Evolutionary conservation across 2,797 vertebrate species (phyloP).

Genomic region (Columba guinea): DNA sequence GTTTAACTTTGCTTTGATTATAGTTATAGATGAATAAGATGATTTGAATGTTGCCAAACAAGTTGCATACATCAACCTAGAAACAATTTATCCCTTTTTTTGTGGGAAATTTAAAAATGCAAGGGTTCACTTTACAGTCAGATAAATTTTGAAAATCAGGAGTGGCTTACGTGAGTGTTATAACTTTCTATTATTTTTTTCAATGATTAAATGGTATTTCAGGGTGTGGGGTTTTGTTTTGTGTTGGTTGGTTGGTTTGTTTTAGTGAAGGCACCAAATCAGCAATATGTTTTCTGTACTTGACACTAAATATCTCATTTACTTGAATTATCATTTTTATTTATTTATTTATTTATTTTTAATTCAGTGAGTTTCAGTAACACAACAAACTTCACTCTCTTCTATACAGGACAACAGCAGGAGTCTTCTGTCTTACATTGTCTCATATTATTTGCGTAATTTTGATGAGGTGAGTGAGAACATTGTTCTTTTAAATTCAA

Average conservation of each 20-base stretch:
- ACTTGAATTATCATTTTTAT: background rate
- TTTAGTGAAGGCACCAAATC: background rate
- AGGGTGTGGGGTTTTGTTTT: background rate
- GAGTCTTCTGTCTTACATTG: constrained; percentile 92
- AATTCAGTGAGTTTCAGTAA: background rate
- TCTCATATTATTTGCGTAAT: constrained; percentile 93
- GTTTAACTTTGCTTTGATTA: background rate
- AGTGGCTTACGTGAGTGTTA: background rate
- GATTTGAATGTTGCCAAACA: background rate
- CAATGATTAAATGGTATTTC: background rate
- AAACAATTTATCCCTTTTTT: background rate
- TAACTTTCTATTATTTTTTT: background rate
- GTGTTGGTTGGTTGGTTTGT: background rate
- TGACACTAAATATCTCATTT: background rate
- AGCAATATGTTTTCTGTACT: background rate
- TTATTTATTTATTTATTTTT: background rate
- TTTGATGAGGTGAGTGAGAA: constrained; percentile 90
- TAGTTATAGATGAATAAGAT: background rate
- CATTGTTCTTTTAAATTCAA: background rate
- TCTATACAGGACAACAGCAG: constrained; percentile 87
- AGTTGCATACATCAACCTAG: background rate
- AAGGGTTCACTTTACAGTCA: background rate
- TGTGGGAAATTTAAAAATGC: background rate
- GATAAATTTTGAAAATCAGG: background rate
- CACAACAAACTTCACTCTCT: background rate